phyloP scores from a whole-genome alignment of 2,113 vertebrate species.

The Arenaria interpres region DNA sequence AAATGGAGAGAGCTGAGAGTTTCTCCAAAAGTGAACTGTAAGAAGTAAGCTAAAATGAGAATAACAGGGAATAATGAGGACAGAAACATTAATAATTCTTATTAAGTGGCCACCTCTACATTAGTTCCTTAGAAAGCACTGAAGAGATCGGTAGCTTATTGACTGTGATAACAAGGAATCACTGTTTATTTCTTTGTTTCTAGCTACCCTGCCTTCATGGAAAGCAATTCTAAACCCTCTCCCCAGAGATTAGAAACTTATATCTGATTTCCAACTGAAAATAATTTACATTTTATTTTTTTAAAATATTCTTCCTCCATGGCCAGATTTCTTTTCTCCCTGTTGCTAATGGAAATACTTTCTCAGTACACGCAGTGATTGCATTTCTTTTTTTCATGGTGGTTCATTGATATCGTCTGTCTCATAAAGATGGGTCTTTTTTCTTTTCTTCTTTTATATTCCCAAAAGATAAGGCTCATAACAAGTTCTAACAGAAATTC shows the following conservation, averaged over 20 bases:
- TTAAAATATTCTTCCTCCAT: neutral
- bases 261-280: neutral
- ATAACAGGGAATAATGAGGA: neutral
- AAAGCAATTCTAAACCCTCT: neutral
- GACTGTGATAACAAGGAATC: neutral
- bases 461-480: neutral
- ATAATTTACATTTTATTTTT: neutral
- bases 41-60: neutral
- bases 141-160: neutral
- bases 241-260: neutral
- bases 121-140: neutral
- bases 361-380: neutral
- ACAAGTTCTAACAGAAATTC: neutral
- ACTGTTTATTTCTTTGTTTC: neutral
- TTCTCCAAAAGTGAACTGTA: neutral
- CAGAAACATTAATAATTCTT: neutral
- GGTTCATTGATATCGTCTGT: neutral
- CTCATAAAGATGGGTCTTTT: neutral
- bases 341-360: neutral
- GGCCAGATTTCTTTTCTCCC: neutral
- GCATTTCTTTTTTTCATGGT: neutral
- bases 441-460: neutral
- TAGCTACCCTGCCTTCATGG: neutral
- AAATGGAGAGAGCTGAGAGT: neutral
- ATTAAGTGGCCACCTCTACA: neutral